Percentiles rank a stretch among this genome's conserved stretches.
These are phyloP conservation scores for Heterocephalus glaber DNA, from an alignment of 2,113 vertebrate genomes.

Conservation along the genomic window DNA sequence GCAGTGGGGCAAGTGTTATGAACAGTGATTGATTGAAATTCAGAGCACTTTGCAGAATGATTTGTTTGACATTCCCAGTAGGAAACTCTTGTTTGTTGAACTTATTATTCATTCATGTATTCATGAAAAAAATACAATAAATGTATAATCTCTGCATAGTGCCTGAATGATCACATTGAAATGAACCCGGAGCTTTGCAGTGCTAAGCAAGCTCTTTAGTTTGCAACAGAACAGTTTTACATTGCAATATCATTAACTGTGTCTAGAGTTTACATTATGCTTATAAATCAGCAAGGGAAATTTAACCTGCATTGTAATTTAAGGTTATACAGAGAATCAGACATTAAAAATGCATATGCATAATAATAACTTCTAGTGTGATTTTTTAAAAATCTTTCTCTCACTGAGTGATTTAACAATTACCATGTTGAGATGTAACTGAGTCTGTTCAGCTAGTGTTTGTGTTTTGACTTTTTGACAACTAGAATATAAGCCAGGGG, in stretches of 20 bases:
- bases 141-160: slow-evolving; percentile 86
- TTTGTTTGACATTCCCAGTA: slow-evolving; percentile 86
- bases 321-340: slow-evolving; percentile 82
- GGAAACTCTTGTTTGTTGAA: slow-evolving; percentile 86
- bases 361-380: slow-evolving; percentile 79
- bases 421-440: slow-evolving; percentile 79
- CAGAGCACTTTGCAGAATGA: slow-evolving; percentile 83
- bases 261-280: slow-evolving; percentile 85
- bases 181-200: slow-evolving; percentile 83
- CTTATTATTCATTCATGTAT: slow-evolving; percentile 89
- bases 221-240: slow-evolving; percentile 84
- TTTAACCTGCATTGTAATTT: slow-evolving; percentile 84
- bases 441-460: slow-evolving; percentile 77
- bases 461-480: slow-evolving; percentile 82
- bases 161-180: slow-evolving; percentile 86
- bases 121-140: slow-evolving; percentile 88
- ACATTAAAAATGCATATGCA: slow-evolving; percentile 85
- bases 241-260: slow-evolving; percentile 85
- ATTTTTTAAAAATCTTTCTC: slow-evolving; percentile 73
- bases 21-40: slow-evolving; percentile 85
- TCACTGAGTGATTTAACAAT: slow-evolving; percentile 82
- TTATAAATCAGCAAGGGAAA: slow-evolving; percentile 87
- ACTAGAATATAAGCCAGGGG: slow-evolving; percentile 74
- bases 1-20: slow-evolving; percentile 69
- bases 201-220: slow-evolving; percentile 85